Evolutionary conservation across 2,113 vertebrate species (phyloP).

Genomic region (Cheirogaleus medius): DNA sequence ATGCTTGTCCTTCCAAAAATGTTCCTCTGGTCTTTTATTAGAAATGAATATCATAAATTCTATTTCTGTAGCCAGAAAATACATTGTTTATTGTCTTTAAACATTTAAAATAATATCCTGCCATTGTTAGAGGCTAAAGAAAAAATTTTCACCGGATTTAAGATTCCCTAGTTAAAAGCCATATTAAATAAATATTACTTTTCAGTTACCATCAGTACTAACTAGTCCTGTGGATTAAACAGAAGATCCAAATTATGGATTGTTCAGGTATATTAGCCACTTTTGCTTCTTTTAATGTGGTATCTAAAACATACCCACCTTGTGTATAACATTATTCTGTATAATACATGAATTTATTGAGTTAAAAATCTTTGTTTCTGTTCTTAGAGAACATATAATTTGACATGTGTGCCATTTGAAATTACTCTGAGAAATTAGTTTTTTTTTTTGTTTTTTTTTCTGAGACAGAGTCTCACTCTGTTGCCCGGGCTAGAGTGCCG

Average conservation of each 20-base stretch:
- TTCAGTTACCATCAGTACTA: not conserved
- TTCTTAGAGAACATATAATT: not conserved
- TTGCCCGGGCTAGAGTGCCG: too few species aligned
- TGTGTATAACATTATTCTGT: not conserved
- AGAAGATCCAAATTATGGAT: not conserved
- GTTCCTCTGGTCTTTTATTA: not conserved
- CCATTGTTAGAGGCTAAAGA: conserved; percentile 59
- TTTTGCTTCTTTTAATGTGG: not conserved
- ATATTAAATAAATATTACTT: conserved; percentile 69
- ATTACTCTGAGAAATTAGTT: not conserved
- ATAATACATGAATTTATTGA: not conserved
- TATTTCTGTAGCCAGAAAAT: conserved; percentile 51
- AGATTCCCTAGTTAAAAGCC: conserved; percentile 72
- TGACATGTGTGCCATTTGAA: not conserved
- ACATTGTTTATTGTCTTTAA: conserved; percentile 38
- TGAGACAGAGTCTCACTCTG: too few species aligned
- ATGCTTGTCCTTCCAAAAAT: not conserved
- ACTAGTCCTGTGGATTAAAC: not conserved
- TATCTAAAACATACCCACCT: not conserved
- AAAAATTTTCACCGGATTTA: conserved; percentile 66
- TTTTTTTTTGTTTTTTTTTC: not conserved
- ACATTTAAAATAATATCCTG: conserved; percentile 56
- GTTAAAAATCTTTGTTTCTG: not conserved
- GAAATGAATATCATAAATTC: conserved; percentile 28
- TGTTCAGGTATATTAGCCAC: not conserved